These are phyloP conservation scores for Tyria jacobaeae DNA, from an alignment of 2,888 invertebrate species.

Conservation along the genomic window DNA sequence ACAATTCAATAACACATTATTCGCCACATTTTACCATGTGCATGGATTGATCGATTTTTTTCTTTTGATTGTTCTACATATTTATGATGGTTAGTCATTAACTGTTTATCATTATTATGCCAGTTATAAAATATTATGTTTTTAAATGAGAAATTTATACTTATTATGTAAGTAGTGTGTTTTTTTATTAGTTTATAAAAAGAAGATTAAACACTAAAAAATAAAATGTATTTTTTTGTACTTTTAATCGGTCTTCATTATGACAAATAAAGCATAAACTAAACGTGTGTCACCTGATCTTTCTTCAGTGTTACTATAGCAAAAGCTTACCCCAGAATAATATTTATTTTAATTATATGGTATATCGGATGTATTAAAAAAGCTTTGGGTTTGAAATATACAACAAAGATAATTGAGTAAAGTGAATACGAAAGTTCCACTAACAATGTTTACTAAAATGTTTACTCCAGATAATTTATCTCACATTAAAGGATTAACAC, in stretches of 20 bases:
- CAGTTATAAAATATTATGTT: background rate
- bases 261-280: slow-evolving; percentile 14
- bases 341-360: background rate
- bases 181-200: background rate
- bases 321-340: background rate
- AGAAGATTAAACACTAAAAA: background rate
- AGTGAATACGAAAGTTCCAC: too few relatives aligned
- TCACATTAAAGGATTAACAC: too few relatives aligned
- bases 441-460: too few relatives aligned
- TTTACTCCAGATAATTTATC: too few relatives aligned
- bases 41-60: slow-evolving; percentile 45
- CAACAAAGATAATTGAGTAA: too few relatives aligned
- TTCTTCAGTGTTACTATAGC: slow-evolving; percentile 15
- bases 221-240: background rate
- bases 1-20: slow-evolving; percentile 23
- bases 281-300: slow-evolving; percentile 44
- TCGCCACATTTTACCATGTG: slow-evolving; percentile 47
- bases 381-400: too few relatives aligned
- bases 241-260: background rate
- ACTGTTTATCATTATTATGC: background rate
- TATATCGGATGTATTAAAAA: too few relatives aligned
- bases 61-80: slow-evolving; percentile 23
- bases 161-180: background rate
- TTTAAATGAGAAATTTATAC: background rate
- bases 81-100: slow-evolving; percentile 2